Evolutionary conservation across 2,113 vertebrate species (phyloP), one percentile per base, ranked within the genome.

Genomic region (Noturus placidus): DNA sequence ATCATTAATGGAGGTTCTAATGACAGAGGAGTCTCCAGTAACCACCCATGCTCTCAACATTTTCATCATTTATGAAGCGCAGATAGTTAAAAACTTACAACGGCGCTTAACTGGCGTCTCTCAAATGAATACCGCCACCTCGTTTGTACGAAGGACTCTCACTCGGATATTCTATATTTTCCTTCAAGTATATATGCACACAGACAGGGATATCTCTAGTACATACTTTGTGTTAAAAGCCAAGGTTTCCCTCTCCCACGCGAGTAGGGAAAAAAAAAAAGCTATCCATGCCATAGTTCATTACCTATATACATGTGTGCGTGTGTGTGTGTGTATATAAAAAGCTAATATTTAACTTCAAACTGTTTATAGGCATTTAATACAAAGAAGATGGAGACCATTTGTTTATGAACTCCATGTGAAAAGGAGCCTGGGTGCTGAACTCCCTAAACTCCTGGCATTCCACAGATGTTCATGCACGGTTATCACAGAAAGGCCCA

Each of bases 1-100:
- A 94, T 94, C 91, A 92, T 94, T 93, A 94, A 93, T 91, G 91
- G 84, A 93, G 83, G 85, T 93, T 91, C 91, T 94, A 93, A 94
- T 95, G 95, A 93, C 92, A 87, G 89, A 92, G 88, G 85, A 93
- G 90, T 88, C 89, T 92, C 89, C 90, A 92, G 91, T 89, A 89
- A 90, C 63, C 83, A 86, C 78, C 88, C 87, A 81, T 42, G 86
- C 89, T 89, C 91, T 87, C 13, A 2, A 77, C 59, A 65, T 46
- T 89, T 93, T 92, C 89, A 93, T 93, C 92, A 92, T 93, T 94
- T 93, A 93, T 90, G 89, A 93, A 93, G 91, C 87, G 72, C 46
- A 70, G 91, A 72, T 82, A 88, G 87, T 91, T 92, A 90, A 90
- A 88, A 87, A 86, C 85, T 91, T 86, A 88, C 83, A 85, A 94